Evolutionary conservation across 2,113 vertebrate genomes (phyloP).

Genomic region (Misgurnus mizolepis): DNA sequence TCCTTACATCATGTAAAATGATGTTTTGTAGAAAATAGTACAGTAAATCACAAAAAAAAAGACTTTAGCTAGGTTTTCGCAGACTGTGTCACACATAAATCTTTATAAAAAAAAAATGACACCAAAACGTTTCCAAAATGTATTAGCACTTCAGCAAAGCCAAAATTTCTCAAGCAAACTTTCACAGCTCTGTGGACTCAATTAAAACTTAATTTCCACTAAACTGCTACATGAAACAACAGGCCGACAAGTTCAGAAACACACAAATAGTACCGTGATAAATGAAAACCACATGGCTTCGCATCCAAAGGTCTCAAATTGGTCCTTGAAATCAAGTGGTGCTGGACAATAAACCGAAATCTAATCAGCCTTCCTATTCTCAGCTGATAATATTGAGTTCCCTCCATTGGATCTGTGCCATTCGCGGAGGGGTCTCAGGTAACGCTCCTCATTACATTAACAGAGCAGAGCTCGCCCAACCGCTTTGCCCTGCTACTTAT

Average conservation of each 20-base stretch:
- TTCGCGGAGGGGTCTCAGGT: constrained; percentile 10
- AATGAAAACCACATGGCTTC: constrained; percentile 21
- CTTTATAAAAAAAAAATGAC: too few relatives aligned
- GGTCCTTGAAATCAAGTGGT: constrained; percentile 25
- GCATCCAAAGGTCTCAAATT: constrained; percentile 31
- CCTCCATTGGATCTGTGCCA: constrained; percentile 20
- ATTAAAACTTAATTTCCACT: neutral
- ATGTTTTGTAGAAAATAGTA: too few relatives aligned
- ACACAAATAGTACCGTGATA: neutral
- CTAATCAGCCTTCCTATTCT: constrained; percentile 20
- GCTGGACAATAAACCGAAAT: constrained; percentile 35
- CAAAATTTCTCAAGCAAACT: too few relatives aligned
- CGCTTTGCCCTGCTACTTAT: constrained; percentile 46
- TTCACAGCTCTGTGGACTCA: neutral
- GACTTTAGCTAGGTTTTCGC: too few relatives aligned
- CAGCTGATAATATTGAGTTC: constrained; percentile 17
- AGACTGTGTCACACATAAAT: too few relatives aligned
- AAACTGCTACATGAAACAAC: neutral
- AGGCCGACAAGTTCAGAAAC: neutral
- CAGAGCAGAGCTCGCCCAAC: constrained; percentile 13
- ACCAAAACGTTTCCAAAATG: too few relatives aligned
- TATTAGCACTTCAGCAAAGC: too few relatives aligned
- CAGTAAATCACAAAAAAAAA: too few relatives aligned
- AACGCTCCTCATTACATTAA: constrained; percentile 44
- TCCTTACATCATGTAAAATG: too few relatives aligned